phyloP scores from a whole-genome alignment of 1,140 invertebrate species.

The Caenorhabditis latens region DNA sequence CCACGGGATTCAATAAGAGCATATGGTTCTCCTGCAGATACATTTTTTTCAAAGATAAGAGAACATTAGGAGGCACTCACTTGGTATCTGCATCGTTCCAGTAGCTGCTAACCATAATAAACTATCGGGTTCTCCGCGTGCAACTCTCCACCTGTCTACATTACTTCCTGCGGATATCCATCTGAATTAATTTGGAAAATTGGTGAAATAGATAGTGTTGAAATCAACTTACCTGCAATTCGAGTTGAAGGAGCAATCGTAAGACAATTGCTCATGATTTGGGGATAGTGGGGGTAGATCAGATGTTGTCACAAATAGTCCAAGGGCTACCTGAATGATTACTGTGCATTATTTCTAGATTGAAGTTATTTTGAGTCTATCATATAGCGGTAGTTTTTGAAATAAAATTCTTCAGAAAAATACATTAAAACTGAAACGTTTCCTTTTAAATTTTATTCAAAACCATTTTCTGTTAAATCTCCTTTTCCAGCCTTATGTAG shows the following conservation, averaged over 20 bases:
- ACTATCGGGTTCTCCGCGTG: conserved; percentile 73
- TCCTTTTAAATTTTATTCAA: too few relatives aligned
- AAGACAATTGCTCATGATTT: conserved; percentile 64
- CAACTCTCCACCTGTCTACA: conserved; percentile 72
- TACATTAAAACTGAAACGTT: too few relatives aligned
- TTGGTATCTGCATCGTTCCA: conserved; percentile 76
- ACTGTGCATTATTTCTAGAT: too few relatives aligned
- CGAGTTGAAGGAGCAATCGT: conserved; percentile 73
- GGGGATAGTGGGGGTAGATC: conserved; percentile 70
- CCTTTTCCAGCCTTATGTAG: too few relatives aligned
- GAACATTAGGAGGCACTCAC: conserved; percentile 59
- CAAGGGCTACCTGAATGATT: conserved; percentile 71
- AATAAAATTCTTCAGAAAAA: not conserved
- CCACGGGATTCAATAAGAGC: conserved; percentile 73
- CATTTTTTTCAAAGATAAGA: conserved; percentile 23
- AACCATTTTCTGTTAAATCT: too few relatives aligned
- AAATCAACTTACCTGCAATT: conserved; percentile 69
- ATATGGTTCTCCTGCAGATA: conserved; percentile 73
- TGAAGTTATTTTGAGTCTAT: too few relatives aligned
- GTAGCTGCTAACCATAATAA: conserved; percentile 77
- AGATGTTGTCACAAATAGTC: conserved; percentile 74
- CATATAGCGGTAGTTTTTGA: too few relatives aligned
- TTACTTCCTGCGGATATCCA: conserved; percentile 65
- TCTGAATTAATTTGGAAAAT: conserved; percentile 36
- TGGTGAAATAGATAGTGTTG: not conserved